Evolutionary conservation across 1,140 invertebrate genomes (phyloP), one percentile per base, ranked within the genome.

Genomic region (Magallana ariakensis): DNA sequence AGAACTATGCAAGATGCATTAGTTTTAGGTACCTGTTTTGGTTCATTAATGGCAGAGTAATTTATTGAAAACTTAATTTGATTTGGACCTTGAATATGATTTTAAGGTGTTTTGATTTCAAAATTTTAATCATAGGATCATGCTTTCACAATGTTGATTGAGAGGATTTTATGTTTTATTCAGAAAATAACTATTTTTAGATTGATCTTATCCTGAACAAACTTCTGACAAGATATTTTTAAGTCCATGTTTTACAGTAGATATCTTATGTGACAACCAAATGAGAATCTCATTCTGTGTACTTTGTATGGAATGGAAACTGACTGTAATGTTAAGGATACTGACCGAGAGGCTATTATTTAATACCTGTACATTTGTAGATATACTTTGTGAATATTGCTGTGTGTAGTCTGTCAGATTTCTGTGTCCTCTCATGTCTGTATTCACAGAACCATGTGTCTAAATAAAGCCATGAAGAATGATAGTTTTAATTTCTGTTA

Each of bases 311-410:
- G 22, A 13, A 75, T 75, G 15, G 33, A 75, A 26, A 75, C 66
- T 26, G 66, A 26, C 22, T 26, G 13, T 62, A 16, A 16, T 62
- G 16, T 62, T 16, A 62, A 26, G 19, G 22, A 75, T 26, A 11
- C 19, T 70, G 8, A 70, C 62, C 22, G 22, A 19, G 7, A 60
- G 1, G 15, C 22, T 75, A 19, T 75, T 46, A 75, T 75, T 26
- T 75, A 75, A 75, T 75, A 33, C 66, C 66, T 75, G 66, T 75
- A 75, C 22, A 75, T 75, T 75, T 75, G 66, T 75, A 75, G 66
- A 75, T 75, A 75, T 33, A 10, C 33, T 26, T 75, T 75, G 66
- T 75, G 66, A 75, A 75, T 75, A 75, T 75, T 75, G 22, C 22
- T 75, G 66, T 75, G 66, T 75, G 66, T 75, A 26, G 66, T 75